Evolutionary conservation across 1,140 invertebrate species (phyloP), one percentile per base, ranked within the genome.

Genomic region (Metopolophium dirhodum): DNA sequence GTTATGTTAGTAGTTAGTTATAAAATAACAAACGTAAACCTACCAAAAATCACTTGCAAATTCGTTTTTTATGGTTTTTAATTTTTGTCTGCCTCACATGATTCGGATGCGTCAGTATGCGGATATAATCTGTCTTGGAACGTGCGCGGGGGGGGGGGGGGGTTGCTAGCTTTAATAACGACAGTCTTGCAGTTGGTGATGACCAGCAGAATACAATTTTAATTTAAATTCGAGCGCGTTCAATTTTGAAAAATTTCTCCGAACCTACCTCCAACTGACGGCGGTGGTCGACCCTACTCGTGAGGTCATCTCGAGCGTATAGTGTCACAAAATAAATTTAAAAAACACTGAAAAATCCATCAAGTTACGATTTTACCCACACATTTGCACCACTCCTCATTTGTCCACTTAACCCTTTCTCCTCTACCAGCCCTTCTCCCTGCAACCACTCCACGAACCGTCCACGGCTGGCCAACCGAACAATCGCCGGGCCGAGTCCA

Each of bases 111-210:
- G n/a, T 18, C 61, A 77, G 30, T n/a, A n/a, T 20, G 14, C 14
- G 61, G 14, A 77, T 68, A 68, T 77, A 30, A 77, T 77, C 14
- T n/a, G n/a, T 4, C 30, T 23, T 22, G 54, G 0, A 22, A 8
- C 26, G 22, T 14, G 4, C 20, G 0, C 3, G 14, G 30, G 2
- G 26, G 0, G n/a, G 61, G 6, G 1, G n/a, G n/a, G 6, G 30
- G 30, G 0, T 7, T 0, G 57, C 9, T 68, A 68, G 30, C 11
- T 6, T 68, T n/a, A 68, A 68, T 18, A 61, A 61, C 9, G 26
- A 30, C 57, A 1, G 54, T 8, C 6, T 57, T 57, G 23, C 23
- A 51, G 54, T 26, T 26, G 30, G 30, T 68, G 61, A 11, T 68
- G 57, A 68, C 26, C 57, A 11, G 26, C 26, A 11, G 54, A 26